Conservation (phyloP, 1,140 invertebrate genomes). For the Leucophenga varia region DNA sequence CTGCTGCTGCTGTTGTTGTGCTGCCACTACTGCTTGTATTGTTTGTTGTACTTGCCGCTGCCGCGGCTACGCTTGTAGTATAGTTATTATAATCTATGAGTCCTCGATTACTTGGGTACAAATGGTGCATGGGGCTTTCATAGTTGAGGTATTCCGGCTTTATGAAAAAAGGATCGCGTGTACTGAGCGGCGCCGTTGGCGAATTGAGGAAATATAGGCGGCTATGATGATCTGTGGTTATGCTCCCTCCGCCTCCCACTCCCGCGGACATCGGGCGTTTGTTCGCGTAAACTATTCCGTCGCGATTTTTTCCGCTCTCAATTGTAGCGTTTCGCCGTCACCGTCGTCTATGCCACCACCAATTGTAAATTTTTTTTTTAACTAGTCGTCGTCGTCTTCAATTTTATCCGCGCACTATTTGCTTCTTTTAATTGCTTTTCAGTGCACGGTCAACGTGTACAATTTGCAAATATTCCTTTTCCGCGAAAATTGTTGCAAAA, state of each 20-base stretch:
- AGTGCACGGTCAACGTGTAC: too few relatives aligned
- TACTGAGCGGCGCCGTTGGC: conserved; percentile 39
- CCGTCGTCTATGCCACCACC: neutral
- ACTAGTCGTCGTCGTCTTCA: neutral
- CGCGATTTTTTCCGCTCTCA: conserved; percentile 18
- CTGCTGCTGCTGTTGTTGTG: conserved; percentile 12
- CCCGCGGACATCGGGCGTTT: conserved; percentile 46
- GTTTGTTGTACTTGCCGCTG: conserved; percentile 16
- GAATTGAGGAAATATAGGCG: conserved; percentile 53
- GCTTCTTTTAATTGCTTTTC: neutral
- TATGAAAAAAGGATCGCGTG: conserved; percentile 48
- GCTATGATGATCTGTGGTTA: conserved; percentile 54
- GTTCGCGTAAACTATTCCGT: conserved; percentile 33
- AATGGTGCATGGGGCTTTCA: conserved; percentile 55
- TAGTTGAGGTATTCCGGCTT: conserved; percentile 55
- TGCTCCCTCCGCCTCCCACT: conserved; percentile 53
- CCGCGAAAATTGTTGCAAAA: conserved; percentile 27
- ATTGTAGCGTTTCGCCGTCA: conserved; percentile 1
- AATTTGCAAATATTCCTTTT: neutral
- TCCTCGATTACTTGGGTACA: conserved; percentile 45
- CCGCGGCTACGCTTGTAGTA: conserved; percentile 32
- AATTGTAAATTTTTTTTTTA: too few relatives aligned
- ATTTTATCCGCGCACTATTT: conserved; percentile 6
- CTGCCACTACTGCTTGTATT: conserved; percentile 22
- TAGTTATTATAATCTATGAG: conserved; percentile 49